Conservation (phyloP, 2,888 invertebrate genomes). For the Archaeoteleia sp. region DNA sequence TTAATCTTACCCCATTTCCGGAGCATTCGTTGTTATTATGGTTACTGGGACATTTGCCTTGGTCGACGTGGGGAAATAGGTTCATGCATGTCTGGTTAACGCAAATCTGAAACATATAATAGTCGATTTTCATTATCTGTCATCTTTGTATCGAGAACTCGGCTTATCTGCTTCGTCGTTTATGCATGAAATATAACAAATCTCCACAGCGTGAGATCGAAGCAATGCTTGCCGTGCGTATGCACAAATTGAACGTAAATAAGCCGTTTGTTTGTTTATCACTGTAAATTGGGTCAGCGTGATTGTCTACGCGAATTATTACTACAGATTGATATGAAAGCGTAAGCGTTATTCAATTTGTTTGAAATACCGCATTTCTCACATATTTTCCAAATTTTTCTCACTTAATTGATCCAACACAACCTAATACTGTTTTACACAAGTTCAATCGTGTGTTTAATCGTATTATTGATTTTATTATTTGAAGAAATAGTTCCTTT, state of each 20-base stretch:
- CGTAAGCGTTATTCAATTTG: constrained; percentile 2
- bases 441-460: too few relatives aligned
- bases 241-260: constrained; percentile 53
- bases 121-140: constrained; percentile 42
- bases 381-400: too few relatives aligned
- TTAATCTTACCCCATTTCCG: constrained; percentile 92
- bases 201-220: constrained; percentile 13
- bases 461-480: too few relatives aligned
- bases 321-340: constrained; percentile 19
- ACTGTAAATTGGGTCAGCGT: constrained; percentile 42
- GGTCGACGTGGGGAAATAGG: constrained; percentile 88
- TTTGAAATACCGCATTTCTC: too few relatives aligned
- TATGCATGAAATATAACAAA: constrained; percentile 23
- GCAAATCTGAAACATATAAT: constrained; percentile 80
- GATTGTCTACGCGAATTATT: constrained; percentile 38
- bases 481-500: constrained; percentile 4
- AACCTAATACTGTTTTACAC: too few relatives aligned
- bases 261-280: constrained; percentile 48
- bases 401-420: too few relatives aligned
- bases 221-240: constrained; percentile 39
- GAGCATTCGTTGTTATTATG: constrained; percentile 94
- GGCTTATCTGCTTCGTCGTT: constrained; percentile 35
- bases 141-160: constrained; percentile 26
- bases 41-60: constrained; percentile 92
- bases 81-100: constrained; percentile 94